Base-by-base conservation (phyloP, 1,140 invertebrate species). In the Temnothorax nylanderi region DNA sequence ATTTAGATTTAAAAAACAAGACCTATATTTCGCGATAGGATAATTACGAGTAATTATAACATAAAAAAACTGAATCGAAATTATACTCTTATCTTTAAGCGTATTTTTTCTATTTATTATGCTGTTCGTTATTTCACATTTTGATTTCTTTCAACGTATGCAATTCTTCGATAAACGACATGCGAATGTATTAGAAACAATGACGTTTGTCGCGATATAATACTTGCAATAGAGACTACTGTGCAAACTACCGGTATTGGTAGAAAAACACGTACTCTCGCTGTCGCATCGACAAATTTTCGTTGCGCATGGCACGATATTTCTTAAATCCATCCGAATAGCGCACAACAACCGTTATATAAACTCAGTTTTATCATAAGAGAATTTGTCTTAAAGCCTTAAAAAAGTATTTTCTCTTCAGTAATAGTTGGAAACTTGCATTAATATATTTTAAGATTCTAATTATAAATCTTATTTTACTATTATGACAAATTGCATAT, bases 251-350 rank as follows among this genome's bases (percentile, higher is more conserved):
- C 80, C 80, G 32, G 10, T 84, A 84, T 84, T 37, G 67, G 54
- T 75, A 62, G 80, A 60, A 84, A 84, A 84, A 84, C 80, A 84
- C 80, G 80, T 75, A 74, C 13, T 21, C 21, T 47, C 8, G 54
- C 56, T 26, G 21, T 82, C 41, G 51, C 80, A 18, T 60, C 80
- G 80, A 84, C 16, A 82, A 82, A 72, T 60, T 74, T 74, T 47
- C 41, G n/a, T 41, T 82, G 51, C 10, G 65, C 56, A 49, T 62
- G 34, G 54, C 44, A 47, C 51, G 78, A 82, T 74, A 82, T 60
- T 21, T 84, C 69, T 84, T 60, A 75, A 84, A 84, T 26, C 26
- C 44, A 84, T 84, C 60, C 26, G 11, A 64, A 82, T 74, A 60
- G 5, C 13, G 26, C 32, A 26, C 41, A 49, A 60, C 6, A 75